Percentiles rank a stretch among this genome's conserved stretches.
These are phyloP conservation scores for Hystrix cristata DNA, from an alignment of 2,113 vertebrate genomes.

Conservation along the genomic window DNA sequence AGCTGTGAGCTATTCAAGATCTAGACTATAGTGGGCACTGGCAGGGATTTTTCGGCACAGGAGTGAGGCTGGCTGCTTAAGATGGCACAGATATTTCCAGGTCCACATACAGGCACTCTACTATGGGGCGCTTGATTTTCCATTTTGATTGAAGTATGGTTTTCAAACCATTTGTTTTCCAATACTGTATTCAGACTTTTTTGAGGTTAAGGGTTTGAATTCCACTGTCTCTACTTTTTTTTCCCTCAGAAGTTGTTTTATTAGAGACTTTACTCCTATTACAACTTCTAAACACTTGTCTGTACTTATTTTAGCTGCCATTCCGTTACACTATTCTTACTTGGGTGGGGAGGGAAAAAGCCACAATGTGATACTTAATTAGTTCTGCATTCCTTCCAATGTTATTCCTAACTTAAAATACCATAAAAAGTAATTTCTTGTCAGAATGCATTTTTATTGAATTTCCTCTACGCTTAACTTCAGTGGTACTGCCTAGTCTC, in stretches of 20 bases:
- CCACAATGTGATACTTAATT: constrained; percentile 78
- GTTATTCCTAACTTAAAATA: constrained; percentile 82
- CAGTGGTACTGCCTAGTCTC: constrained; percentile 51
- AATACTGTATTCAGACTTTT: background rate
- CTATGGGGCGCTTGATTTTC: background rate
- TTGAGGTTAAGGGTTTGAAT: constrained; percentile 46
- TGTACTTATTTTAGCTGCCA: constrained; percentile 42
- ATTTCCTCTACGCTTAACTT: constrained; percentile 76
- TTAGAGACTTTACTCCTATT: background rate
- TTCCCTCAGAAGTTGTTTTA: constrained; percentile 26
- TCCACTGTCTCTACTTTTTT: background rate
- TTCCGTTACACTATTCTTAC: constrained; percentile 40
- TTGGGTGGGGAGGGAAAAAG: background rate
- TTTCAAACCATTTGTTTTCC: background rate
- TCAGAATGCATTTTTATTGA: constrained; percentile 82
- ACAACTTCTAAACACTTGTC: constrained; percentile 53
- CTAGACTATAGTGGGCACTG: too few relatives aligned
- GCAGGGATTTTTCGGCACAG: background rate
- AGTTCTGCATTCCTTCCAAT: constrained; percentile 79
- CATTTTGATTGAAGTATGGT: constrained; percentile 45
- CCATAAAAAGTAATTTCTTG: constrained; percentile 81
- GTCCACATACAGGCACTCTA: background rate
- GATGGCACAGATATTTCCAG: background rate
- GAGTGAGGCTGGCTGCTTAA: background rate
- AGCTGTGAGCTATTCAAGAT: background rate